Evolutionary conservation across 2,113 vertebrate genomes (phyloP).

Genomic region (Myocastor coypus): DNA sequence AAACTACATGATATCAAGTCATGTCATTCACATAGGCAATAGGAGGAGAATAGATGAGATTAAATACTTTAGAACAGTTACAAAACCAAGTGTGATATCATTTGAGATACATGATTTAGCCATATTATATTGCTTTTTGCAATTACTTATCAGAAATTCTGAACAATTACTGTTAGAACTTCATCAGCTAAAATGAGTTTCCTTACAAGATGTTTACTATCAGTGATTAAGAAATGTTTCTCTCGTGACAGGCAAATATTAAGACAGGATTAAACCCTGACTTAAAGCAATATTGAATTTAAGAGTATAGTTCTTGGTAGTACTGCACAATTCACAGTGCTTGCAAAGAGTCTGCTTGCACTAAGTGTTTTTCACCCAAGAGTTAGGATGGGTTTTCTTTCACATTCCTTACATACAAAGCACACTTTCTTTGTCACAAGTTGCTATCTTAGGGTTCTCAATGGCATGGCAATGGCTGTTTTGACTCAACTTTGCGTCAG

Average conservation of each 20-base stretch:
- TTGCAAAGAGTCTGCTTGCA: conserved; percentile 43
- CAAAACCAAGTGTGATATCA: background rate
- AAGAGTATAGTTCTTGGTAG: background rate
- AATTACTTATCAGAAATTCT: conserved; percentile 35
- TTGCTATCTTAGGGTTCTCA: background rate
- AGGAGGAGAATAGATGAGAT: background rate
- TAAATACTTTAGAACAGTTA: background rate
- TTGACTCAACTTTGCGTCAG: background rate
- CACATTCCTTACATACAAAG: conserved; percentile 15
- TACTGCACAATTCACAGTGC: conserved; percentile 35
- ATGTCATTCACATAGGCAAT: background rate
- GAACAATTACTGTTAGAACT: conserved; percentile 8
- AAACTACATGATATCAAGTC: background rate
- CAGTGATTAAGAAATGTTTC: background rate
- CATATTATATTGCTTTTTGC: background rate
- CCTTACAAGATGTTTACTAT: conserved; percentile 45
- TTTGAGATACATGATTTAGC: background rate
- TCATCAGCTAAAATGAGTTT: conserved; percentile 32
- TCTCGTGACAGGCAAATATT: conserved; percentile 25
- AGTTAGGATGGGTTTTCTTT: conserved; percentile 13
- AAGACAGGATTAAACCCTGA: conserved; percentile 12
- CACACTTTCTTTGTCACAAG: background rate
- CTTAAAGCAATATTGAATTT: conserved; percentile 19
- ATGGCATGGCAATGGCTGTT: background rate
- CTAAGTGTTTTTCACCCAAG: conserved; percentile 31